Evolutionary conservation across 2,888 invertebrate genomes (phyloP).

Genomic region (Harpagoxenus sublaevis): DNA sequence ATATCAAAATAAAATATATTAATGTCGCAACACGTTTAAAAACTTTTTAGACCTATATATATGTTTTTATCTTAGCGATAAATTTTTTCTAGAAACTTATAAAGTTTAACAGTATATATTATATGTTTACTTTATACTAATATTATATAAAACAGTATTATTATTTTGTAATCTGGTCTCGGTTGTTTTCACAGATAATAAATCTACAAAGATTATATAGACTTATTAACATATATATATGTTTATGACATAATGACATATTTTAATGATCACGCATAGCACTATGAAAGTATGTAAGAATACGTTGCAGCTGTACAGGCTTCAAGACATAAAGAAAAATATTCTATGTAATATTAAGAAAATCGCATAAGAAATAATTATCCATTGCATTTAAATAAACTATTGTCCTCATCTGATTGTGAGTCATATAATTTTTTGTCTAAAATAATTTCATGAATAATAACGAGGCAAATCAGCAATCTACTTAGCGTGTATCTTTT

Average conservation of each 20-base stretch:
- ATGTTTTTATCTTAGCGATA: neutral
- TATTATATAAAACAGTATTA: neutral
- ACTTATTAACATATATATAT: neutral
- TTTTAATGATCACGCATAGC: neutral
- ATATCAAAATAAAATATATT: neutral
- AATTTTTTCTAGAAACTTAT: neutral
- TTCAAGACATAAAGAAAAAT: neutral
- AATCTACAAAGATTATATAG: constrained; percentile 7
- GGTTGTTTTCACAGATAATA: constrained; percentile 2
- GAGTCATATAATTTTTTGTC: neutral
- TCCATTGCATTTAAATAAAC: neutral
- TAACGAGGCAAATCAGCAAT: neutral
- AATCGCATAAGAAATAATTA: neutral
- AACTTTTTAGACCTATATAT: neutral
- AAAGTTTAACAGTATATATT: neutral
- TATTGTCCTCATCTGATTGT: neutral
- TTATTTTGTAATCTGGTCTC: neutral
- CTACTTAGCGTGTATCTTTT: neutral
- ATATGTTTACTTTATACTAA: no score
- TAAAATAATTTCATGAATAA: neutral
- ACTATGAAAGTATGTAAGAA: neutral
- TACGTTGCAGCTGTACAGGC: neutral
- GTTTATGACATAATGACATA: constrained; percentile 5
- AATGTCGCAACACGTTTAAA: neutral
- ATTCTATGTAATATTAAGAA: neutral